These are phyloP conservation scores for Ashinkailepas kermadecensis DNA, from an alignment of 2,888 invertebrate species.

Conservation along the genomic window DNA sequence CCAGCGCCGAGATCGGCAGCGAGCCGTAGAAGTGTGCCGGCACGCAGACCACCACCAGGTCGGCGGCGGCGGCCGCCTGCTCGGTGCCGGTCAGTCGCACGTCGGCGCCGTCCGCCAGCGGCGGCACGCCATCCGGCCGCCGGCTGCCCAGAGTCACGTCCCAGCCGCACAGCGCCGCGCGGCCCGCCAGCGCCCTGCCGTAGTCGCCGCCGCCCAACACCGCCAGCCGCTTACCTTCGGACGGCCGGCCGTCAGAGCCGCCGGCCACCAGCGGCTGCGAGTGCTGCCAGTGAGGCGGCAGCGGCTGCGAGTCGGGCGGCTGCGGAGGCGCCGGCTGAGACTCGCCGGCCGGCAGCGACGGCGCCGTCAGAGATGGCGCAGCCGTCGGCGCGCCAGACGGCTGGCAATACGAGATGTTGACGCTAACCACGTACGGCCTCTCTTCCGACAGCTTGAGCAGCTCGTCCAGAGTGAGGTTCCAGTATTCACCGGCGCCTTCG, in stretches of 20 bases:
- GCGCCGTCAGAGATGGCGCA: not conserved
- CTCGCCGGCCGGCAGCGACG: not conserved
- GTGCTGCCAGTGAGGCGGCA: too few relatives aligned
- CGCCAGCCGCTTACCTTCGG: slow-evolving; percentile 1
- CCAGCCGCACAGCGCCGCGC: slow-evolving; percentile 29
- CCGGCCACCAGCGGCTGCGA: slow-evolving; percentile 1
- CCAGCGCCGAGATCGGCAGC: slow-evolving; percentile 26
- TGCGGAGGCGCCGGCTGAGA: not conserved
- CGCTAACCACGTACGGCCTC: not conserved
- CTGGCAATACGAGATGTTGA: slow-evolving; percentile 1
- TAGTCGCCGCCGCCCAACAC: slow-evolving; percentile 32
- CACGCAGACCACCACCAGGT: slow-evolving; percentile 29
- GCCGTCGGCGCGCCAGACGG: not conserved
- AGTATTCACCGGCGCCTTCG: too few relatives aligned
- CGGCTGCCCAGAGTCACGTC: slow-evolving; percentile 29
- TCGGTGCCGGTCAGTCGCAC: slow-evolving; percentile 27
- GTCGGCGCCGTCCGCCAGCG: slow-evolving; percentile 26
- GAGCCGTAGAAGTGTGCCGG: slow-evolving; percentile 29
- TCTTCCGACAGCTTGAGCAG: not conserved
- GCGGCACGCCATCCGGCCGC: slow-evolving; percentile 21
- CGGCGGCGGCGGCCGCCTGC: slow-evolving; percentile 24
- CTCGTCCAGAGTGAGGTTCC: not conserved
- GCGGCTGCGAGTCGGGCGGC: not conserved
- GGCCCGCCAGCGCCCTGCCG: slow-evolving; percentile 30
- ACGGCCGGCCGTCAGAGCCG: too few relatives aligned